Percentiles rank a stretch among this genome's conserved stretches.
Conservation (phyloP, 64 coral and sea anemone species). For the Hydrozoanthus tunicans region DNA sequence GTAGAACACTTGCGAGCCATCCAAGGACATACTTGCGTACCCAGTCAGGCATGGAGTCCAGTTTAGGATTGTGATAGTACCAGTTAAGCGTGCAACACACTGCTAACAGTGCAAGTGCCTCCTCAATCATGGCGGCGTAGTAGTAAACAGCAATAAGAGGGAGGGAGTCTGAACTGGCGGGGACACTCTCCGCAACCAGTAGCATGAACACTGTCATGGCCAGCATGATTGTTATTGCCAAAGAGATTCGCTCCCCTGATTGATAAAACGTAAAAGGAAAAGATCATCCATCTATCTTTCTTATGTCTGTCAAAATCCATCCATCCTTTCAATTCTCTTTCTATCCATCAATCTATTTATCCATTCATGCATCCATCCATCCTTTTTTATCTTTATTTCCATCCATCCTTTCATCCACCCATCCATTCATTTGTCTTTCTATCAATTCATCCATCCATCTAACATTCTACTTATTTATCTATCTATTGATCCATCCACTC, state of each 20-base stretch:
- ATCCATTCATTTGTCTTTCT: too few species aligned
- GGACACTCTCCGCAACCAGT: conserved; percentile 21
- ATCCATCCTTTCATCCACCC: too few species aligned
- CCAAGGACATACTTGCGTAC: conserved; percentile 37
- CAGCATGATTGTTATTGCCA: conserved; percentile 37
- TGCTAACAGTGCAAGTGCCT: not conserved
- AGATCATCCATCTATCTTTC: not conserved
- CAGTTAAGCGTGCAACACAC: conserved; percentile 38
- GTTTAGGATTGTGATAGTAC: conserved; percentile 44
- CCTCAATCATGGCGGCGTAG: conserved; percentile 48
- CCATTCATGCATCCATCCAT: too few species aligned
- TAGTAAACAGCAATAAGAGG: conserved; percentile 46
- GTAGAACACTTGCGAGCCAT: conserved; percentile 31
- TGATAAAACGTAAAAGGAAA: not conserved
- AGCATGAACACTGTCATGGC: conserved; percentile 45
- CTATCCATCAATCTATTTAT: too few species aligned
- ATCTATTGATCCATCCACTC: too few species aligned
- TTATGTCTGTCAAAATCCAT: too few species aligned
- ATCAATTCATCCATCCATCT: too few species aligned
- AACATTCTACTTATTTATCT: too few species aligned
- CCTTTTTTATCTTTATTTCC: too few species aligned
- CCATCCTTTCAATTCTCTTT: too few species aligned
- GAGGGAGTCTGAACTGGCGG: conserved; percentile 25
- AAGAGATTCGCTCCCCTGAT: conserved; percentile 38
- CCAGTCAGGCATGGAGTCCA: conserved; percentile 33